Evolutionary conservation across 2,113 vertebrate genomes (phyloP).

Genomic region (Microtus pennsylvanicus): DNA sequence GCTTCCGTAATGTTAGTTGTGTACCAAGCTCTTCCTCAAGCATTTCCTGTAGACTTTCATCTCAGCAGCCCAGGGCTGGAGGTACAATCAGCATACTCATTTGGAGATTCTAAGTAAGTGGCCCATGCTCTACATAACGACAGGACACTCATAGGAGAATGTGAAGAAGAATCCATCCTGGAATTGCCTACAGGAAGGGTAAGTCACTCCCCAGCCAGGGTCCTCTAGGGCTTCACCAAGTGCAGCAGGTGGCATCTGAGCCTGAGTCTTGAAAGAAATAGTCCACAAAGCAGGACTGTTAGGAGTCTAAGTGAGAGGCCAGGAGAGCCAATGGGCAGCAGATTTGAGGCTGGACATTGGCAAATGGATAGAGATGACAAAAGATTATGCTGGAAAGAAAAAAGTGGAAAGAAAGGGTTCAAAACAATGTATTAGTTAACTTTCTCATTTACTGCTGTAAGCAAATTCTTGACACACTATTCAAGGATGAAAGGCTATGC

Average conservation of each 20-base stretch:
- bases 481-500: background rate
- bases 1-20: background rate
- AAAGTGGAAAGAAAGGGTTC: background rate
- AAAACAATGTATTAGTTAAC: background rate
- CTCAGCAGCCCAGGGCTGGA: background rate
- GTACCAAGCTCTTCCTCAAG: background rate
- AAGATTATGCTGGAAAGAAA: background rate
- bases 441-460: background rate
- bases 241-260: background rate
- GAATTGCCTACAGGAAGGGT: background rate
- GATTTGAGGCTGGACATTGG: background rate
- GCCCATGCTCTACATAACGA: background rate
- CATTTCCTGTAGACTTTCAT: background rate
- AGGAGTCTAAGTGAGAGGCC: background rate
- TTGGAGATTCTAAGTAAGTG: background rate
- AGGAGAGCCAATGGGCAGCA: background rate
- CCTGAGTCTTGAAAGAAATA: background rate
- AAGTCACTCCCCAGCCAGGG: background rate
- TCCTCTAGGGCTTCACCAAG: background rate
- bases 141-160: background rate
- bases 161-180: background rate
- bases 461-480: background rate
- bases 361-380: background rate
- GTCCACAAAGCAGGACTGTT: background rate
- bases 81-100: background rate